Conservation (phyloP, 2,888 invertebrate species). For the Amblyteles armatorius region DNA sequence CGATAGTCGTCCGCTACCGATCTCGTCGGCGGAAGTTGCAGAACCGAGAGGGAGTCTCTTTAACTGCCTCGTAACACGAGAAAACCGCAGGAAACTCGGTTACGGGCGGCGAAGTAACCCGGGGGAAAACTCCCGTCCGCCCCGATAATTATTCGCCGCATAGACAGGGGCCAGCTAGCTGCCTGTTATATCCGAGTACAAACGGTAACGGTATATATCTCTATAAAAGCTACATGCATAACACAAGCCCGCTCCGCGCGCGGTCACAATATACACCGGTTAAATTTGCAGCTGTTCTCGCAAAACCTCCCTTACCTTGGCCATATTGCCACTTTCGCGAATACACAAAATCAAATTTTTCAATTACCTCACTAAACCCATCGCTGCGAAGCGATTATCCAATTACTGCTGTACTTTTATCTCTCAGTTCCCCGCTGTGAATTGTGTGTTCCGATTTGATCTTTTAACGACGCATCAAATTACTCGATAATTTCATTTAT, state of each 20-base stretch:
- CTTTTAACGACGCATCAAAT: not conserved
- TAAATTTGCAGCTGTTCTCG: constrained; percentile 23
- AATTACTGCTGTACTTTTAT: not conserved
- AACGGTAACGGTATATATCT: not conserved
- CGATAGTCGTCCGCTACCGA: constrained; percentile 46
- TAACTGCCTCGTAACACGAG: constrained; percentile 78
- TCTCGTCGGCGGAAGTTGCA: constrained; percentile 26
- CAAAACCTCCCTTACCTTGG: not conserved
- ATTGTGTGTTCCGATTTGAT: not conserved
- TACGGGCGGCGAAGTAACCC: constrained; percentile 53
- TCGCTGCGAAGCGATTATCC: not conserved
- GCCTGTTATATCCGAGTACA: not conserved
- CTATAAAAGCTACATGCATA: not conserved
- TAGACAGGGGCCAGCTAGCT: constrained; percentile 18
- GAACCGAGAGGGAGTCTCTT: constrained; percentile 54
- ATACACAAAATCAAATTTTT: not conserved
- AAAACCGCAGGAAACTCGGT: constrained; percentile 75
- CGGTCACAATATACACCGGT: not conserved
- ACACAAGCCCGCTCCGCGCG: not conserved
- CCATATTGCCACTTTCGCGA: not conserved
- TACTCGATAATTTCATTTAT: not conserved
- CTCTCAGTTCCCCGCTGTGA: not conserved
- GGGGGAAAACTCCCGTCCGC: constrained; percentile 52
- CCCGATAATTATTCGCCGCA: constrained; percentile 60
- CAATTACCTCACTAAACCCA: not conserved